phyloP scores from a whole-genome alignment of 2,113 vertebrate genomes.

The Paradoxurus hermaphroditus region DNA sequence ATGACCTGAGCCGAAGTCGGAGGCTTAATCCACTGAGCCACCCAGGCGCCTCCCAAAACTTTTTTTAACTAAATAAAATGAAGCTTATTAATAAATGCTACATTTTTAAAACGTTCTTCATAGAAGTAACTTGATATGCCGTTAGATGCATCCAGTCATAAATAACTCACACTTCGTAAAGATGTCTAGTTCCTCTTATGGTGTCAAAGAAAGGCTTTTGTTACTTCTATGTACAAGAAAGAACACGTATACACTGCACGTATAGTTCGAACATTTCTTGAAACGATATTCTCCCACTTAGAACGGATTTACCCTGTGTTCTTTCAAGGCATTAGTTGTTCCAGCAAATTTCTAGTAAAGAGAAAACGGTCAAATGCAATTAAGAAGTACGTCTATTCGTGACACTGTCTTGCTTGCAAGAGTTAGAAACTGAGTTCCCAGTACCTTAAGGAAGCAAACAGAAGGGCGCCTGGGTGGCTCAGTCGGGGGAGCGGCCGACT shows the following conservation, averaged over 20 bases:
- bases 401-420: background rate
- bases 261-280: no score
- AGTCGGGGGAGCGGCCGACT: fast-evolving
- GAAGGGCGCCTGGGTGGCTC: background rate
- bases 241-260: background rate
- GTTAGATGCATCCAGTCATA: background rate
- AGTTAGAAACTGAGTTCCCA: background rate
- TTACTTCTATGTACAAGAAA: background rate
- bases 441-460: background rate
- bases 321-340: background rate
- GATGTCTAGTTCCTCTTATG: background rate
- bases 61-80: background rate
- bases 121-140: no score
- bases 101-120: background rate
- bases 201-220: background rate
- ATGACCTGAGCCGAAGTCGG: no score
- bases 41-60: no score
- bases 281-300: background rate
- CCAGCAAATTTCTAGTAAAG: background rate
- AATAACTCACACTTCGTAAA: background rate
- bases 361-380: background rate
- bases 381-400: background rate
- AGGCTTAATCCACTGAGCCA: no score
- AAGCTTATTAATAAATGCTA: background rate
- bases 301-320: background rate